Base-by-base conservation (phyloP, 2,888 invertebrate genomes). In the Amphimallon solstitiale region DNA sequence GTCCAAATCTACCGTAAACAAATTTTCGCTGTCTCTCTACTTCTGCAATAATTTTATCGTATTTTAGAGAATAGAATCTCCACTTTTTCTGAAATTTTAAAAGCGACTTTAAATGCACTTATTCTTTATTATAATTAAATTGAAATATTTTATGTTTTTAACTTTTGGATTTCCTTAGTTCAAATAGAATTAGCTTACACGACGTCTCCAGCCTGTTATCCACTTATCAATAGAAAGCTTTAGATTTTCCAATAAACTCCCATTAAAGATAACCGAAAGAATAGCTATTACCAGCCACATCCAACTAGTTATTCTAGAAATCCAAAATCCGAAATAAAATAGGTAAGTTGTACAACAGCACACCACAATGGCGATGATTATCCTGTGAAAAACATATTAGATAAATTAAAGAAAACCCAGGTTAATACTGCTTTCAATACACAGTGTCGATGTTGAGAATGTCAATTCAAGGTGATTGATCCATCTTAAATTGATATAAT, bases 251-350 rank as follows among this genome's bases (percentile, higher is more conserved):
- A 68, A 62, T 2, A 73, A 12, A 7, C 69, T 38, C 1, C 68
- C 65, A n/a, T 62, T 68, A 5, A 68, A 29, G 1, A 70, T 7
- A n/a, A 73, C 34, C 1, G 71, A 67, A 4, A 66, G 29, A 5
- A 64, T 43, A 0, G 66, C 68, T 1, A 66, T 49, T 3, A 52
- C 15, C 1, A 70, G 17, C 67, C 70, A 68, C 2, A 66, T 10
- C n/a, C 67, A 60, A 10, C 65, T 56, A 6, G 68, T 63, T 2
- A 67, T 34, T 12, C 63, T 23, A n/a, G 70, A 29, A 9, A 73
- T 49, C 67, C 69, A 71, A 69, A 72, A 70, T 5, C 71, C 72
- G 38, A 70, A 71, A 5, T 56, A 45, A n/a, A 70, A 37, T 17
- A 73, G 37, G 40, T 68, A 68, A 9, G 51, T 37, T 46, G 68